phyloP scores from a whole-genome alignment of 92 coral and sea anemone species.

The Desmophyllum pertusum region DNA sequence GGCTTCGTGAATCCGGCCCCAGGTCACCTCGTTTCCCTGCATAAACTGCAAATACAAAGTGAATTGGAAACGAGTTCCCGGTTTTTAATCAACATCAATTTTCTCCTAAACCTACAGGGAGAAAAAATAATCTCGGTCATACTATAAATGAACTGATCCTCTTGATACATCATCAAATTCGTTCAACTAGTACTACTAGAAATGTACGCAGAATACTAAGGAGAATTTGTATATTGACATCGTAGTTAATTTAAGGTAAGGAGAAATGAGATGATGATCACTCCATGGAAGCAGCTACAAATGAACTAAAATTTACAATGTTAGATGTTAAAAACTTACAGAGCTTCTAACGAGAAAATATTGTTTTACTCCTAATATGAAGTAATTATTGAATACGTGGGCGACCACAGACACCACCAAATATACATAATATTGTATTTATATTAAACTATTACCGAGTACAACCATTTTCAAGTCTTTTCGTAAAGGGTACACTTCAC shows the following conservation, averaged over 20 bases:
- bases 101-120: neutral
- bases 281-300: neutral
- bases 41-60: neutral
- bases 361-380: neutral
- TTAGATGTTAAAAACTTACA: neutral
- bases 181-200: neutral
- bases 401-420: neutral
- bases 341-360: neutral
- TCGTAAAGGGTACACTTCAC: neutral
- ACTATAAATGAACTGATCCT: neutral
- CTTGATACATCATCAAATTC: neutral
- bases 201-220: neutral
- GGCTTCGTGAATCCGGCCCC: too few species aligned
- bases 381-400: neutral
- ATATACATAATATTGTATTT: neutral
- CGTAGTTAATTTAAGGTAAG: neutral
- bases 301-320: constrained; percentile 2
- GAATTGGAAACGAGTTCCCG: neutral
- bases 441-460: neutral
- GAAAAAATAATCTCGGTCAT: neutral
- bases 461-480: neutral
- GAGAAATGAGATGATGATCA: neutral
- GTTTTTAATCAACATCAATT: neutral
- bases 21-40: neutral
- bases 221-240: neutral